phyloP scores from a whole-genome alignment of 1,140 invertebrate genomes.

The Aphaenogaster ashmeadi region DNA sequence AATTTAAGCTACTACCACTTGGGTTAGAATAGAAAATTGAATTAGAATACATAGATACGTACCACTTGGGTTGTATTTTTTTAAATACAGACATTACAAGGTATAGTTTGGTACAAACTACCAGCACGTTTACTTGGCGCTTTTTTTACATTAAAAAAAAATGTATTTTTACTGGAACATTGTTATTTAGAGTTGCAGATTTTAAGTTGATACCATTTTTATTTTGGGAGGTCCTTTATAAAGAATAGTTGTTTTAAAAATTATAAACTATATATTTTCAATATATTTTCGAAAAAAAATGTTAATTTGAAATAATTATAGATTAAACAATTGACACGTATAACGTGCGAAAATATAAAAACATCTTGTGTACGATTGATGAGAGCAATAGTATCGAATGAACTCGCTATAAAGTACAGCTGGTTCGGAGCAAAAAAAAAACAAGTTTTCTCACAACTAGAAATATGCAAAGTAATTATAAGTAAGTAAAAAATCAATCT shows the following conservation, averaged over 20 bases:
- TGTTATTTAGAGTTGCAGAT: not conserved
- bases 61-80: no score
- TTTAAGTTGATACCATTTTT: not conserved
- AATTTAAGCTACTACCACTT: no score
- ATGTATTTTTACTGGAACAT: not conserved
- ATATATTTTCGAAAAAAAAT: not conserved
- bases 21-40: no score
- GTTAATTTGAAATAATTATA: not conserved
- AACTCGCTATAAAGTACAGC: not conserved
- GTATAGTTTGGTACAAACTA: no score
- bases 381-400: not conserved
- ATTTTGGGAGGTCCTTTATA: not conserved
- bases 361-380: not conserved
- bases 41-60: no score
- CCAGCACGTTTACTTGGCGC: no score
- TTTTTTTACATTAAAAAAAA: no score
- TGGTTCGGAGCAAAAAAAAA: conserved; percentile 10
- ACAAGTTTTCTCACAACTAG: not conserved
- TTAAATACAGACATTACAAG: no score
- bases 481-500: conserved; percentile 2
- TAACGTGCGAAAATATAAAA: not conserved
- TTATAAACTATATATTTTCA: not conserved
- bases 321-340: not conserved
- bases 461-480: conserved; percentile 24
- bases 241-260: not conserved